Evolutionary conservation across 2,888 invertebrate genomes (phyloP), one percentile per base, ranked within the genome.

Genomic region (Sinodicranocentrus sp.): DNA sequence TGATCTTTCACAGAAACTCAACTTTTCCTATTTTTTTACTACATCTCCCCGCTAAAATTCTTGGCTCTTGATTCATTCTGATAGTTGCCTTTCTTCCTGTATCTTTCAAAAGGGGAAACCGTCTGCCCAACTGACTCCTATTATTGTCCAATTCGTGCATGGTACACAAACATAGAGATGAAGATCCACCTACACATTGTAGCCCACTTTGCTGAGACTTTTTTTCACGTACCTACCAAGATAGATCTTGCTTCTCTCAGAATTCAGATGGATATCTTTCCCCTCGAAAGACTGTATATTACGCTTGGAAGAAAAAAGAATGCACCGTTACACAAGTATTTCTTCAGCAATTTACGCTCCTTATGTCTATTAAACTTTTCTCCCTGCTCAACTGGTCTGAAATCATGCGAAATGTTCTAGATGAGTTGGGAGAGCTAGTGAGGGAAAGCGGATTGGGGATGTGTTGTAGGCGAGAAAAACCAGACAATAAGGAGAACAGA

Each of bases 11-110:
- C n/a, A 10, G 15, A 10, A 48, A 48, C 48, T 48, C 13, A 13
- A 5, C 39, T 48, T 48, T 48, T 48, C 6, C 48, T 48, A 2
- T 48, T n/a, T 48, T n/a, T 48, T n/a, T 48, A 10, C 48, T 48
- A 48, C 33, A 10, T 10, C 10, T 6, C 3, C 48, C n/a, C 48
- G 6, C 48, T n/a, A 48, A 48, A 33, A 75, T 75, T 75, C 44
- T 75, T 75, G 73, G 63, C 73, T 75, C 73, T 52, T 63, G 73
- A 63, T 75, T 63, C 48, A 10, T 25, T 39, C n/a, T n/a, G n/a
- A 13, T 39, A 13, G 25, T 33, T 57, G 57, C 39, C 63, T 75
- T 28, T 63, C 43, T 26, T 48, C n/a, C 13, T 75, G 13, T 44
- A 19, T 33, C 21, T 43, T 72, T 57, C 39, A 21, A 72, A 72